These are phyloP conservation scores for Morbakka virulenta DNA, from an alignment of 30 jellyfish, hydroid and myxozoan species.

Conservation along the genomic window DNA sequence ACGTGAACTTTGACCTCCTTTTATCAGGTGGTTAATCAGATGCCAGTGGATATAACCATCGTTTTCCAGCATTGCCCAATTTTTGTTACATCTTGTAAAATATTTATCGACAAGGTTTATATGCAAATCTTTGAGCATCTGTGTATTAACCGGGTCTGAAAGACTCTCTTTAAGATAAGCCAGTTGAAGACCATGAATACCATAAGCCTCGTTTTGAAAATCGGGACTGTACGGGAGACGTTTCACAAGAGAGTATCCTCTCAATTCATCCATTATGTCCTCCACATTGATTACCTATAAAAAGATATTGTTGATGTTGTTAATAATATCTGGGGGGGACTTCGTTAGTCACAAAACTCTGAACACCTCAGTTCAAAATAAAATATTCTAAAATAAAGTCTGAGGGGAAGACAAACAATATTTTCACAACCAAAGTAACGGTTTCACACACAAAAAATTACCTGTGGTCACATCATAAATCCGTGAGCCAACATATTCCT, in stretches of 20 bases:
- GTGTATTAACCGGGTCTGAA: not conserved
- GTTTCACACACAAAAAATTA: too few species aligned
- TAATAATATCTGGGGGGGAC: too few species aligned
- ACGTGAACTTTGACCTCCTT: slow-evolving; percentile 29
- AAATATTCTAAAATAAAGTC: too few species aligned
- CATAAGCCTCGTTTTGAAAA: slow-evolving; percentile 25
- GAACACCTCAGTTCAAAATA: too few species aligned
- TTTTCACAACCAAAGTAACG: too few species aligned
- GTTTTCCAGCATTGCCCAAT: slow-evolving; percentile 16
- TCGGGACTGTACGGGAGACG: slow-evolving; percentile 45
- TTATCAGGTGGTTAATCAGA: slow-evolving; percentile 51
- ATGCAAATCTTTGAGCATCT: slow-evolving; percentile 34
- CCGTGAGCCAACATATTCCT: too few species aligned
- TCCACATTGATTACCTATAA: slow-evolving; percentile 72
- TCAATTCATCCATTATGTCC: slow-evolving; percentile 85
- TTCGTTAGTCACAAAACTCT: too few species aligned
- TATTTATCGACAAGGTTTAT: slow-evolving; percentile 58
- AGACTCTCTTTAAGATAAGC: slow-evolving; percentile 65
- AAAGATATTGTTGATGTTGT: not conserved
- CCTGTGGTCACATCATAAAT: too few species aligned
- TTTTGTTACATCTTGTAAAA: not conserved
- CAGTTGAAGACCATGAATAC: slow-evolving; percentile 80
- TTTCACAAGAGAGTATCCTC: slow-evolving; percentile 67
- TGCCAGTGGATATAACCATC: slow-evolving; percentile 73
- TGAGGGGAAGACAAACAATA: too few species aligned